Evolutionary conservation across 2,113 vertebrate species (phyloP), one percentile per base, ranked within the genome.

Genomic region (Craseonycteris thonglongyai): DNA sequence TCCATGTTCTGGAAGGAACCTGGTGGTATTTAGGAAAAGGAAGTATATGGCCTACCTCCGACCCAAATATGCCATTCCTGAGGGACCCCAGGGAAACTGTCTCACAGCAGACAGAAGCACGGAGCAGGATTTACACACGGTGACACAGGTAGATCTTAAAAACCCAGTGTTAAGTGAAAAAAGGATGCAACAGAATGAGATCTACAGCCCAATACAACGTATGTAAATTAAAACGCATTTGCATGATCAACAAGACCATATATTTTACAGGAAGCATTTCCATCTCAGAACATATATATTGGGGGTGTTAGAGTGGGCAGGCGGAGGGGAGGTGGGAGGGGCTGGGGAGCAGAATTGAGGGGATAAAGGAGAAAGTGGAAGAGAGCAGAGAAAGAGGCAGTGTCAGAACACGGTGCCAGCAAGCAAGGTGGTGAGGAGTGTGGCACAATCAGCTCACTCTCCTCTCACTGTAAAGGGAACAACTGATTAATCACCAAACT

Each of bases 221-320:
- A 96, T 93, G 96, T 92, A 96, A 93, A 94, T 96, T 86, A 96
- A 96, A 92, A 75, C 83, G 26, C 97, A 96, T 93, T 86, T n/a
- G 0, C 71, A 47, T 5, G 2, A 81, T 81, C 83, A 89, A 56
- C 69, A 75, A 1, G 35, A 9, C 69, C 65, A 5, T 76, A 2
- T 84, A 84, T 94, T 94, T 94, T 54, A 75, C 40, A 7, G 56
- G 87, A 95, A 83, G 83, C 79, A 14, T 76, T 79, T 59, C 0
- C 42, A 82, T 93, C 95, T 76, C 28, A 38, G 79, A 76, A 79
- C 71, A 61, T 45, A 66, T 45, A 66, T 2, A 65, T 84, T 26
- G 24, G 90, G 33, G 59, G 38, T 45, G 49, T 11, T 28, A 3
- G 85, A 9, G 21, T 10, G 66, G 58, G 79, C 35, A 7, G 26